Evolutionary conservation across 2,797 vertebrate species (phyloP).

Genomic region (Botia kubotai): DNA sequence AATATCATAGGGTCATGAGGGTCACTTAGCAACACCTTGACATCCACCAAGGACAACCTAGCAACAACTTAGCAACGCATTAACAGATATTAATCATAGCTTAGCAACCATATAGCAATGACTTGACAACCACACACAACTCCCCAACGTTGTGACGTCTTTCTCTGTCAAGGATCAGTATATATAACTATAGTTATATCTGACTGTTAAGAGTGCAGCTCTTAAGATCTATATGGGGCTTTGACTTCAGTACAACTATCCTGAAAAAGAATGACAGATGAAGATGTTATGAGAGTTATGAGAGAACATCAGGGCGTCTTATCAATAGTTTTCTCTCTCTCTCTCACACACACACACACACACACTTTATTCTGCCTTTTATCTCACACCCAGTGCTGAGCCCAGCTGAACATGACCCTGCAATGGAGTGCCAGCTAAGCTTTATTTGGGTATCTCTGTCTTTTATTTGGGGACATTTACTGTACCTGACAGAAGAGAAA

Average conservation of each 20-base stretch:
- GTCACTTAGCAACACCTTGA: too few species aligned
- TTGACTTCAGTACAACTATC: too few species aligned
- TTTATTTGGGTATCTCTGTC: conserved; percentile 30
- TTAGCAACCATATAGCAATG: too few species aligned
- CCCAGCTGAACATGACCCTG: conserved; percentile 54
- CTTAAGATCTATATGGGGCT: background rate
- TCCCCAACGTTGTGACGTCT: background rate
- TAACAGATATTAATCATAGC: too few species aligned
- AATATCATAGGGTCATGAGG: too few species aligned
- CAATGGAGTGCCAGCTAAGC: conserved; percentile 47
- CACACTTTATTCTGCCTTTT: too few species aligned
- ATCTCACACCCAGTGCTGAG: too few species aligned
- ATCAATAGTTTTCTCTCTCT: background rate
- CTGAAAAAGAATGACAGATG: background rate
- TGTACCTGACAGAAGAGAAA: conserved; percentile 11
- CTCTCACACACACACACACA: conserved; percentile 14
- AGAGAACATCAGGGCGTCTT: background rate
- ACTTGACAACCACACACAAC: too few species aligned
- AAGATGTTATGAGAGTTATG: background rate
- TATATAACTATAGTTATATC: background rate
- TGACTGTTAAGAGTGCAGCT: background rate
- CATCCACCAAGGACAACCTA: too few species aligned
- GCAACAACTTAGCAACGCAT: too few species aligned
- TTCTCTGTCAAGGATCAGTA: background rate
- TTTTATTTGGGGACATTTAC: conserved; percentile 21